A percentile compares a stretch with the other conserved stretches of the same genome.
Conservation (phyloP, 2,888 invertebrate species). For the Aleiodes testaceus region DNA sequence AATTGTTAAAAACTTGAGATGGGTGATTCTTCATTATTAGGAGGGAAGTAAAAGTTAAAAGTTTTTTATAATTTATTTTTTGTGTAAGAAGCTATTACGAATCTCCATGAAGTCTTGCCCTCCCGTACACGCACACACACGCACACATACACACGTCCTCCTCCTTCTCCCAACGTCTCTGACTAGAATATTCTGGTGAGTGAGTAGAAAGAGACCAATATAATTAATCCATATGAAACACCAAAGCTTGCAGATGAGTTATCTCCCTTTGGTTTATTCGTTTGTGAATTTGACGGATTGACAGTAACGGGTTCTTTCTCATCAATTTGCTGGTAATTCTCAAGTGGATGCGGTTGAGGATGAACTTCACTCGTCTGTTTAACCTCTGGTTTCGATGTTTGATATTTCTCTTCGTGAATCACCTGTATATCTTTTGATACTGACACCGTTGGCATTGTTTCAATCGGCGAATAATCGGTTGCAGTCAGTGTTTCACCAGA, state of each 20-base stretch:
- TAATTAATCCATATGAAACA: slow-evolving; percentile 34
- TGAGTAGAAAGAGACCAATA: slow-evolving; percentile 38
- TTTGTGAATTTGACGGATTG: slow-evolving; percentile 29
- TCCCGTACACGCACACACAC: not conserved
- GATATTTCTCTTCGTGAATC: slow-evolving; percentile 7
- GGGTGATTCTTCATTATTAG: slow-evolving; percentile 1
- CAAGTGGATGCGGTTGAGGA: slow-evolving; percentile 50
- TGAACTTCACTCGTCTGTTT: slow-evolving; percentile 22
- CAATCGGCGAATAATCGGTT: slow-evolving; percentile 37
- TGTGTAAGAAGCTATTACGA: slow-evolving; percentile 16
- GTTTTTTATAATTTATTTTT: not conserved
- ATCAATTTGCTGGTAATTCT: slow-evolving; percentile 55
- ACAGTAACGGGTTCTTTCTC: slow-evolving; percentile 38
- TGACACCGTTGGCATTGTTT: not conserved
- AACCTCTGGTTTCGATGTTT: slow-evolving; percentile 3
- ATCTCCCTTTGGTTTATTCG: slow-evolving; percentile 46
- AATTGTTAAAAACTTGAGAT: slow-evolving; percentile 20
- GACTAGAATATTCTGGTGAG: slow-evolving; percentile 35
- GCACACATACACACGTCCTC: not conserved
- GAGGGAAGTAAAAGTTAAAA: not conserved
- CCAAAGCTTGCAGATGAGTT: slow-evolving; percentile 38
- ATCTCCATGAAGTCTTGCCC: slow-evolving; percentile 16
- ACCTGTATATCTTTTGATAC: not conserved
- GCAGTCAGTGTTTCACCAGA: slow-evolving; percentile 38
- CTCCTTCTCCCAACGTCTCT: not conserved